Base-by-base conservation (phyloP, 2,888 invertebrate species). In the Anoncus sp. region DNA sequence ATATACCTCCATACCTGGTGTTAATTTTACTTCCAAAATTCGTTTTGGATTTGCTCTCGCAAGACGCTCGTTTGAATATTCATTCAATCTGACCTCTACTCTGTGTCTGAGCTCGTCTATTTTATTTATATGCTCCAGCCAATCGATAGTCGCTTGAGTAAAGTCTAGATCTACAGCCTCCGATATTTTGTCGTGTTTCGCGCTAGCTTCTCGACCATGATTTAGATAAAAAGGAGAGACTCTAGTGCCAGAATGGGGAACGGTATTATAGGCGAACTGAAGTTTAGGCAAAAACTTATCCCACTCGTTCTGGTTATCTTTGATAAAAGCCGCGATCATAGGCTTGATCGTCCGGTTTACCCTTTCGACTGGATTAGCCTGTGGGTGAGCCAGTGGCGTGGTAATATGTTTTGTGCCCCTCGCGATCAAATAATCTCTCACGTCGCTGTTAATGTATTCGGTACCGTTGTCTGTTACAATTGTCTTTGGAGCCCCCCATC, bases 221-320 rank as follows among this genome's bases (percentile, higher is more conserved):
- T 80, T 81, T 16, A 78, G 24, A 57, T 49, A 81, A 10, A 80
- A 81, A 0, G 76, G 78, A 0, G 81, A 63, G 9, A 81, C 47
- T 40, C 80, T 27, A 31, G 57, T 74, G 3, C 71, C 81, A 2
- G 77, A 20, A 60, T 81, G 81, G 4, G 76, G 49, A 2, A 74
- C 74, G 4, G 81, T 79, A 47, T 77, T 77, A n/a, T 76, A 81
- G 0, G 79, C 79, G 6, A 79, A 59, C 22, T 79, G 72, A 6
- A 81, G 22, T 43, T 81, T 79, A 40, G 77, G 60, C 38, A 81
- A 24, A 31, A 75, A 40, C 7, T 53, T 47, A 38, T 79, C 79
- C 77, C 79, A 81, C 40, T 79, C 75, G 16, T 71, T 67, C 22
- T 77, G 75, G 18, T 67, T 62, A 9, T 77, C 40, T 20, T 65